Conservation (phyloP, 92 coral and sea anemone species). For the Epizoanthus fatuus region DNA sequence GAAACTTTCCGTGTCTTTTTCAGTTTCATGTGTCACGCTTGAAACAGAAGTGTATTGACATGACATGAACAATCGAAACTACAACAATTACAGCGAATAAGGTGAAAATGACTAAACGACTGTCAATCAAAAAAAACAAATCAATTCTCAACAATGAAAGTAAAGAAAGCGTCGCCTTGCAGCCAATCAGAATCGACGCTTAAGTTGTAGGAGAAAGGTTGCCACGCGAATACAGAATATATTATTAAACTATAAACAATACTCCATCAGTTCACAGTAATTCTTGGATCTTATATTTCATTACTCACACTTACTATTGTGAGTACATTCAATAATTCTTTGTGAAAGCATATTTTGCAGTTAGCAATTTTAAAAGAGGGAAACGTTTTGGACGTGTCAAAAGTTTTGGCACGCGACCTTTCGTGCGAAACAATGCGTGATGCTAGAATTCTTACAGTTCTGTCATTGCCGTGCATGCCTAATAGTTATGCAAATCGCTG, state of each 20-base stretch:
- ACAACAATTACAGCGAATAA: conserved; percentile 18
- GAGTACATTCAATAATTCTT: not conserved
- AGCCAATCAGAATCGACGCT: conserved; percentile 23
- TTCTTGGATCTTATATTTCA: not conserved
- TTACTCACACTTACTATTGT: conserved; percentile 11
- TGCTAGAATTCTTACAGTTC: conserved; percentile 9
- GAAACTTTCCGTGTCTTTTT: conserved; percentile 28
- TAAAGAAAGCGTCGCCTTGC: not conserved
- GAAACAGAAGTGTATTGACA: conserved; percentile 37
- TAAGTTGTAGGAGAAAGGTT: not conserved
- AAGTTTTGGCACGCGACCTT: conserved; percentile 35
- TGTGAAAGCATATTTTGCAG: not conserved
- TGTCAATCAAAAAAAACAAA: not conserved
- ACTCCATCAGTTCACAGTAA: not conserved
- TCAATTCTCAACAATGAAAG: conserved; percentile 15
- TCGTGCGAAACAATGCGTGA: conserved; percentile 50
- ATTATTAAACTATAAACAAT: conserved; percentile 6
- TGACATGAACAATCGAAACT: conserved; percentile 38
- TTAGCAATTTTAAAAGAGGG: not conserved
- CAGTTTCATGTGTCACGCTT: conserved; percentile 30
- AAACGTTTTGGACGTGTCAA: not conserved
- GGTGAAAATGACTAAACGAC: conserved; percentile 8
- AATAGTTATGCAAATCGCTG: conserved; percentile 34
- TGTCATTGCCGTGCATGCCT: not conserved
- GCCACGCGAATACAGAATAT: conserved; percentile 44